Base-by-base conservation (phyloP, 2,113 vertebrate species). In the Pleuronectes platessa region DNA sequence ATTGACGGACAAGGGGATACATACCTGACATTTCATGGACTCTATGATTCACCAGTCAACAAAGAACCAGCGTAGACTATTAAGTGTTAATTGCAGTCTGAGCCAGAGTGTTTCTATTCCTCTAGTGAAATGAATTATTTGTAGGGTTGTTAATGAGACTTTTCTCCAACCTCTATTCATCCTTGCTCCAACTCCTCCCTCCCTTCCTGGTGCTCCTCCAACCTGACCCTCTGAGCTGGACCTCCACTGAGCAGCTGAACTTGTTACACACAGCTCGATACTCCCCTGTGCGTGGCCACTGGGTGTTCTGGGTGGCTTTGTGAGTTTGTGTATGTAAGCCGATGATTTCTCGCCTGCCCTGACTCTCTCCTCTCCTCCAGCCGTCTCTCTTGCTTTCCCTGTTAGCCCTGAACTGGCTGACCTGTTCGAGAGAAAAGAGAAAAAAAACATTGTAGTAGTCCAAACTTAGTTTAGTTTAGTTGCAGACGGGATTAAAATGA, bases 221-320 rank as follows among this genome's bases (percentile, higher is more conserved):
- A 54, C 56, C 67, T 77, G 78, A 83, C 73, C 61, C 53, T 68
- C 65, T 78, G 54, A 81, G 71, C 68, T 54, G 77, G 69, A 77
- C 63, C 66, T 82, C 61, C 53, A 21, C 61, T 0, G 24, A 66
- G 20, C 51, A n/a, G 76, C 56, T 76, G 54, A 80, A 70, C 74
- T 62, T 76, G 37, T 79, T 71, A 42, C 69, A 49, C 69, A 75
- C 66, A 23, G 79, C 77, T 81, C 74, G 18, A 61, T 79, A 54
- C 61, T 74, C 64, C 37, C 67, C 17, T 37, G 70, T 51, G 42
- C 56, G 47, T 37, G 21, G 51, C 63, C 24, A 3, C 68, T 72
- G 75, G 45, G 64, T 74, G 58, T 71, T 53, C 24, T 51, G 60
- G 37, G 65, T 66, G 74, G 23, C 56, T 87, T 70, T 76, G 67